Conservation (phyloP, 2,888 invertebrate genomes). For the Augiades crinisus region DNA sequence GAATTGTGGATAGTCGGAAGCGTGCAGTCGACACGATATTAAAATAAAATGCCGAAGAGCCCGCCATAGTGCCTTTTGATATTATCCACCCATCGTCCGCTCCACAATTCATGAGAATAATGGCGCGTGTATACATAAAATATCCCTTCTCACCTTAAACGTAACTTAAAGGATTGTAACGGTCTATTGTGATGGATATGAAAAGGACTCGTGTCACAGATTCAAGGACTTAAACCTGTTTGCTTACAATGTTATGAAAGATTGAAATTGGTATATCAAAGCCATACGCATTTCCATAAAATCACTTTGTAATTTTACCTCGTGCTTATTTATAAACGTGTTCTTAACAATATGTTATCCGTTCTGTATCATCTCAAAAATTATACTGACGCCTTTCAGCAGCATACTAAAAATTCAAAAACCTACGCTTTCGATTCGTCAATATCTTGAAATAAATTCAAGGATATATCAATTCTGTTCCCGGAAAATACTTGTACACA, state of each 20-base stretch:
- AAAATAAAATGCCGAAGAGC: constrained; percentile 55
- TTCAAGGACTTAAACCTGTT: constrained; percentile 11
- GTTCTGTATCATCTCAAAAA: neutral
- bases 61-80: constrained; percentile 35
- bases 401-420: neutral
- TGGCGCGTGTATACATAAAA: constrained; percentile 23
- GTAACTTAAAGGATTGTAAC: constrained; percentile 8
- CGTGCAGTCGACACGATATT: constrained; percentile 58
- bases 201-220: constrained; percentile 11
- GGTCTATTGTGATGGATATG: constrained; percentile 19
- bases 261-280: neutral
- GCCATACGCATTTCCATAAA: neutral
- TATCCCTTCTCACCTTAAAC: constrained; percentile 21
- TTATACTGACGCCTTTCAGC: neutral
- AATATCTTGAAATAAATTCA: constrained; percentile 8
- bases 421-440: neutral
- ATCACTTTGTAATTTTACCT: neutral
- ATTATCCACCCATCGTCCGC: constrained; percentile 40
- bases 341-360: neutral
- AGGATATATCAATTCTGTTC: neutral
- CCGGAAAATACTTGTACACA: constrained; percentile 31
- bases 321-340: neutral
- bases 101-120: constrained; percentile 32
- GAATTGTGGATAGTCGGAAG: constrained; percentile 45
- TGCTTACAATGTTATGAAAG: constrained; percentile 7